Percentiles rank a stretch among this genome's conserved stretches.
phyloP scores from a whole-genome alignment of 1,140 invertebrate species.

The Zaprionus camerounensis region DNA sequence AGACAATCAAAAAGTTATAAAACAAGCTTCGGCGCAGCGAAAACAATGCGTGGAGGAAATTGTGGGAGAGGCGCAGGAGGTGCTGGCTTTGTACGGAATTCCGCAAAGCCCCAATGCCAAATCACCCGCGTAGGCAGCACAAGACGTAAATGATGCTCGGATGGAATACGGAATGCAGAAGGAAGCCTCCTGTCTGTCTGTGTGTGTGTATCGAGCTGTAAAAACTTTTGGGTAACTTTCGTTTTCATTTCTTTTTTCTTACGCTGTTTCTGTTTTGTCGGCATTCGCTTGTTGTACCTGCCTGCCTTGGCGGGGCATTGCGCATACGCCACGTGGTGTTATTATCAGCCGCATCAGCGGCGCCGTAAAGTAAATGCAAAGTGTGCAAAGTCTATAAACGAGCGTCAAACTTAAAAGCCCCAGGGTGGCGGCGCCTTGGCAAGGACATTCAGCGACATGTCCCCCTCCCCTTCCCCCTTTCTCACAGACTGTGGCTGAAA shows the following conservation, averaged over 20 bases:
- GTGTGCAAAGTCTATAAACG: constrained; percentile 83
- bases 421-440: constrained; percentile 68
- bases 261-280: constrained; percentile 32
- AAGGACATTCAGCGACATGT: constrained; percentile 52
- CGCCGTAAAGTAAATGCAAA: constrained; percentile 81
- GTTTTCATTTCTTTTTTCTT: constrained; percentile 24
- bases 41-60: constrained; percentile 49
- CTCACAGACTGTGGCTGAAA: constrained; percentile 14
- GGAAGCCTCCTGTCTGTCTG: constrained; percentile 5
- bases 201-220: constrained; percentile 76
- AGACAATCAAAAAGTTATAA: constrained; percentile 83
- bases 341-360: constrained; percentile 80
- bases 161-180: constrained; percentile 22
- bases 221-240: constrained; percentile 73
- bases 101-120: constrained; percentile 46
- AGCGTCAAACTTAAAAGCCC: constrained; percentile 82
- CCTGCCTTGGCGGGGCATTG: constrained; percentile 50
- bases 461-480: neutral
- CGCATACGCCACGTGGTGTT: constrained; percentile 76
- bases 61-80: neutral
- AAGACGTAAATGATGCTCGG: constrained; percentile 54
- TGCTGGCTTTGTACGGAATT: constrained; percentile 13
- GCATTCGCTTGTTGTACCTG: constrained; percentile 38
- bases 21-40: constrained; percentile 68
- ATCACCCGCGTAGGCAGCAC: constrained; percentile 32